Base-by-base conservation (phyloP, 1,140 invertebrate species). In the Colletes latitarsis region DNA sequence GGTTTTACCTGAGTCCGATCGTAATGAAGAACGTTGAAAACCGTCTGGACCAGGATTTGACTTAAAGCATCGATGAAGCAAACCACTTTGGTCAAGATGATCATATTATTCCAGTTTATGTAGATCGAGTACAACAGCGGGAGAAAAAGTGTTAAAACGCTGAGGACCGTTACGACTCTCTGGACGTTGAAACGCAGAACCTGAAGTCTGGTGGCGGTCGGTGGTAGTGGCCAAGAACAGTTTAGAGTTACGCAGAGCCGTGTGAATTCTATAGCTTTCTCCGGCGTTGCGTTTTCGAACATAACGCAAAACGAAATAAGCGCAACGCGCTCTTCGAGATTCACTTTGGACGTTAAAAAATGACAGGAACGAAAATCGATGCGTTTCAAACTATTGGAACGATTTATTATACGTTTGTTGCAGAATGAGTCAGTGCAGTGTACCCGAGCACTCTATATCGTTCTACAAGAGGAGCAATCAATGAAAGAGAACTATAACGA, bases 1-100 rank as follows among this genome's bases (percentile, higher is more conserved):
- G 41, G 6, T 39, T 52, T 68, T 67, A 82, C 81, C 52, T 82
- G 81, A 0, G 62, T 15, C 19, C n/a, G 52, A 6, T 82, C 55
- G 14, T 80, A 43, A 1, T 80, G 62, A 1, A 17, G 0, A 30
- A 19, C 19, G 2, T 55, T 68, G 15, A 80, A 1, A 4, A 39
- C 0, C 17, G 69, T 62, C 8, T 80, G 60, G 6, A 53, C 0
- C 6, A 78, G 12, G 19, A 19, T 4, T 12, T 82, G 52, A 8
- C 9, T 30, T 0, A 2, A 6, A 6, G 30, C 43, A 14, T 6
- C 5, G 14, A 12, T 0, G 14, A 52, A n/a, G 12, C 43, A 60
- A 1, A 17, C 1, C 10, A 46, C 14, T 9, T 72, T 39, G 3
- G 57, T 53, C 6, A 55, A 3, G 21, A 46, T 12, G 3, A 15